Base-by-base conservation (phyloP, 1,140 invertebrate species). In the Eulimnadia texana region DNA sequence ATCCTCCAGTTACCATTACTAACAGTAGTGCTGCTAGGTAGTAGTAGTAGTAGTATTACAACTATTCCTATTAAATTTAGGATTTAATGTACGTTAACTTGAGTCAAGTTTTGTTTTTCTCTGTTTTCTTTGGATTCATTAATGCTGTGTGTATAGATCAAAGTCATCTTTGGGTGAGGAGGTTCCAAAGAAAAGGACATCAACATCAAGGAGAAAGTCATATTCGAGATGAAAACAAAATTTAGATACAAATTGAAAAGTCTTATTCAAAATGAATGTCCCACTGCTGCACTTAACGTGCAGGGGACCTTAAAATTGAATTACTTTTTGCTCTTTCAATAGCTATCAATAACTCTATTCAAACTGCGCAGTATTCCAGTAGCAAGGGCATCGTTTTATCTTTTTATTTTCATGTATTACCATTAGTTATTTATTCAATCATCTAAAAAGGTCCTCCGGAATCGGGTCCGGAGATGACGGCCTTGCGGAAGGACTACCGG, bases 381-480 rank as follows among this genome's bases (percentile, higher is more conserved):
- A 23, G 25, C 20, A 20, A 57, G 20, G 55, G 22, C 19, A 19
- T 13, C 9, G 24, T 28, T 25, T 28, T 1, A n/a, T 1, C 51
- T 52, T 10, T 10, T 11, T 16, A 10, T 25, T 25, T 6, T 29
- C 16, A 19, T 9, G 19, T 25, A 29, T 25, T 25, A 56, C 54
- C 24, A 19, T 42, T 9, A 9, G 33, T 9, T 42, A 42, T 42
- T 42, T 42, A 42, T 42, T 9, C 27, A 56, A 52, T 24, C 3
- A 6, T 60, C 20, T 24, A 51, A 9, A 33, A 24, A 61, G 60
- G 53, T 22, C 49, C 50, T 28, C n/a, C 60, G 10, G 60, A 61
- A 53, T 50, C 25, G 3, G 50, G 60, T 11, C 60, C 60, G n/a
- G 23, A 53, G 22, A 54, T 61, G 28, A 61, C 10, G 28, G 60